Conservation (phyloP, 2,113 vertebrate species). For the Tinamus guttatus region DNA sequence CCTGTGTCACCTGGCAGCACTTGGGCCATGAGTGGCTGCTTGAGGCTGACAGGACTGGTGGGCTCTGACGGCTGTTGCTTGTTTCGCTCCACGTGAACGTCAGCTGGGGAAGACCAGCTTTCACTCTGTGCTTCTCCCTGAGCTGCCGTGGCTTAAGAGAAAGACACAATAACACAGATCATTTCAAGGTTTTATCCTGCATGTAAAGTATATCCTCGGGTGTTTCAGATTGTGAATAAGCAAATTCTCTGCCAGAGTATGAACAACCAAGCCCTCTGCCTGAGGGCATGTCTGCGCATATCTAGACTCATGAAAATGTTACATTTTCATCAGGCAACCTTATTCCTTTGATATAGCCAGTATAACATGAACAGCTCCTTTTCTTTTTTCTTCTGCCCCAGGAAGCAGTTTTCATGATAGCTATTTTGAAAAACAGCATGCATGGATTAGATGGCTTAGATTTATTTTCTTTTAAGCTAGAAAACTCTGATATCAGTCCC, state of each 20-base stretch:
- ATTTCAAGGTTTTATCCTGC: background rate
- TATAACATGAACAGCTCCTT: background rate
- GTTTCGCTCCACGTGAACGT: background rate
- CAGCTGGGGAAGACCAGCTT: background rate
- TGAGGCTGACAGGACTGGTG: background rate
- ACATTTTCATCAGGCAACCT: background rate
- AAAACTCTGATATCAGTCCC: background rate
- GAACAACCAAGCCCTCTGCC: conserved; percentile 7
- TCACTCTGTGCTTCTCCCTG: background rate
- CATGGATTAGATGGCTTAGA: background rate
- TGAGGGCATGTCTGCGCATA: background rate
- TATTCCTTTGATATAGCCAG: background rate
- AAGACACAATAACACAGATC: background rate
- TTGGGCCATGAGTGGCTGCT: background rate
- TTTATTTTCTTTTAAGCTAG: background rate
- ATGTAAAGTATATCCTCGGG: background rate
- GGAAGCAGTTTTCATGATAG: background rate
- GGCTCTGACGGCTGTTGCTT: accelerated
- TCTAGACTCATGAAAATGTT: background rate
- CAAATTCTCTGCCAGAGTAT: background rate
- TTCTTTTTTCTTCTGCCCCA: background rate
- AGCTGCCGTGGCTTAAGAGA: background rate
- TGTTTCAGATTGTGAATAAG: background rate
- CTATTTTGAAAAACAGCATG: background rate
- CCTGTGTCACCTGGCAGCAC: background rate